Conservation (phyloP, 1,140 invertebrate genomes). For the Ericerus pela region DNA sequence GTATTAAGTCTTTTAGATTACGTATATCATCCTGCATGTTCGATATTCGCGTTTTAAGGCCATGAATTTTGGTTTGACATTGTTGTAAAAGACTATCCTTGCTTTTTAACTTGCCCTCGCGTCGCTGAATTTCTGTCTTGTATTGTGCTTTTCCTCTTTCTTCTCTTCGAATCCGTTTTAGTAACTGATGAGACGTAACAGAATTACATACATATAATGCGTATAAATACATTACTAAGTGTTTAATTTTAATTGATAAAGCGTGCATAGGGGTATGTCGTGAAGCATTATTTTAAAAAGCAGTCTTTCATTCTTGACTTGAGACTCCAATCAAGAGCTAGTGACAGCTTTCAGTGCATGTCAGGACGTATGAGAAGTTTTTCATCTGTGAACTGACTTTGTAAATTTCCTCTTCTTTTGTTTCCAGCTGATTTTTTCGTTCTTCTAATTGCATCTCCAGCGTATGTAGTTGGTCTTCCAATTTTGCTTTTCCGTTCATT, state of each 20-base stretch:
- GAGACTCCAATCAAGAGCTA: no score
- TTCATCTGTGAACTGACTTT: slow-evolving; percentile 33
- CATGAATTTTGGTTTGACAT: not conserved
- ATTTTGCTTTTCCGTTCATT: slow-evolving; percentile 78
- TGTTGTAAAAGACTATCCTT: not conserved
- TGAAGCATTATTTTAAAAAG: no score
- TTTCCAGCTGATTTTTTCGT: slow-evolving; percentile 58
- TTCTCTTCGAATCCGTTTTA: not conserved
- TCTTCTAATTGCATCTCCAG: slow-evolving; percentile 71
- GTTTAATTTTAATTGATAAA: no score
- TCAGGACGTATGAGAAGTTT: no score
- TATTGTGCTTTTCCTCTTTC: not conserved
- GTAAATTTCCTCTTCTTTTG: slow-evolving; percentile 60
- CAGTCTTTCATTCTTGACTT: no score
- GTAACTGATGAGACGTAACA: no score
- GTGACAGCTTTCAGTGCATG: no score
- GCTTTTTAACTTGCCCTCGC: not conserved
- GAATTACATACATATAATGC: no score
- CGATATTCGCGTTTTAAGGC: not conserved
- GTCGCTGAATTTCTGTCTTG: not conserved
- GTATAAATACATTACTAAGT: no score
- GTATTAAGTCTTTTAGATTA: not conserved
- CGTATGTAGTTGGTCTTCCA: slow-evolving; percentile 78
- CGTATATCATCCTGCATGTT: not conserved
- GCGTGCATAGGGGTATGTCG: no score